These are phyloP conservation scores for Sebastes reedi DNA, from an alignment of 2,797 vertebrate genomes.

Conservation along the genomic window DNA sequence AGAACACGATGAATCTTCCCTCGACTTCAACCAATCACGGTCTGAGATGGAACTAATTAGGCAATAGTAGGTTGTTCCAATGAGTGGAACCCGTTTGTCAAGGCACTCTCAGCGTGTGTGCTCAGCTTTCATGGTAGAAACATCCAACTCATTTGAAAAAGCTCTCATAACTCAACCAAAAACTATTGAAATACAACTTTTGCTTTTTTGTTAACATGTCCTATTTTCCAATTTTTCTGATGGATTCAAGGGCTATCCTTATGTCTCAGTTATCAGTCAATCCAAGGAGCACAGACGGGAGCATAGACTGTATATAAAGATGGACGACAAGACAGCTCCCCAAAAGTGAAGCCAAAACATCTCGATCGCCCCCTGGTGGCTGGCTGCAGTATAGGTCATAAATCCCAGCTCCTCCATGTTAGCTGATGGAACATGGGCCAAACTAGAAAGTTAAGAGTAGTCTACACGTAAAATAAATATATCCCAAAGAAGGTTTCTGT, in stretches of 20 bases:
- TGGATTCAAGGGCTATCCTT: neutral
- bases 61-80: constrained; percentile 64
- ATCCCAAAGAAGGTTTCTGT: too few species aligned
- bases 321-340: too few species aligned
- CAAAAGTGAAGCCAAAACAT: too few species aligned
- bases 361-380: too few species aligned
- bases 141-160: neutral
- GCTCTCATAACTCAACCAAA: neutral
- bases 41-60: constrained; percentile 73
- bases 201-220: neutral
- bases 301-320: too few species aligned
- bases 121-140: neutral
- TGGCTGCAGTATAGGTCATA: too few species aligned
- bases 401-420: too few species aligned
- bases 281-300: neutral
- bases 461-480: too few species aligned
- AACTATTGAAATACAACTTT: neutral
- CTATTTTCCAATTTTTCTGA: neutral
- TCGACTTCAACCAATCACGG: constrained; percentile 66
- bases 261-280: neutral
- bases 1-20: constrained; percentile 66
- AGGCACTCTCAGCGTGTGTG: constrained; percentile 20
- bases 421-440: too few species aligned
- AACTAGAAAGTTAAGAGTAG: too few species aligned
- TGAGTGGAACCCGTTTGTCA: constrained; percentile 68